These are phyloP conservation scores for Drosophila maculinotata DNA, from an alignment of 2,888 invertebrate species.

Conservation along the genomic window DNA sequence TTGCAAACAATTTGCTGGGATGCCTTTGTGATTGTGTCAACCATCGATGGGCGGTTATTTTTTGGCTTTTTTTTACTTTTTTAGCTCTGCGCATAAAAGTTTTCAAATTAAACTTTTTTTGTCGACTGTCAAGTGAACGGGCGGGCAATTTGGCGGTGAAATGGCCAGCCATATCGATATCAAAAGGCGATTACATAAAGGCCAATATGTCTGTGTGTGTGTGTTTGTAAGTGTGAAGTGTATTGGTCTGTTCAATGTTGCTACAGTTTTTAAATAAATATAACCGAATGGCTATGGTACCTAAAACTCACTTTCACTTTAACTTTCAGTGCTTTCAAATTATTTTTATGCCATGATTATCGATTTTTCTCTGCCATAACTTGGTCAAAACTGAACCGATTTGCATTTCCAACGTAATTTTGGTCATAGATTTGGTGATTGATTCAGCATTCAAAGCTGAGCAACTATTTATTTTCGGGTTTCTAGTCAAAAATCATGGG, in stretches of 20 bases:
- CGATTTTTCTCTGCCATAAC: no score
- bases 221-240: background rate
- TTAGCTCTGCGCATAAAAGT: constrained; percentile 62
- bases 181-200: constrained; percentile 10
- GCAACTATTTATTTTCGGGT: no score
- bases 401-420: no score
- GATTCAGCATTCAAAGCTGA: no score
- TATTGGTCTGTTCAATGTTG: background rate
- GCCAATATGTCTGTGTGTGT: background rate
- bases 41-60: constrained; percentile 52
- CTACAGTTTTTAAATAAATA: no score
- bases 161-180: constrained; percentile 21
- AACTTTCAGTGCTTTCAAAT: no score
- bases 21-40: constrained; percentile 47
- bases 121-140: constrained; percentile 56
- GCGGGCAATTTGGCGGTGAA: constrained; percentile 34
- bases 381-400: no score
- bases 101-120: constrained; percentile 77
- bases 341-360: no score
- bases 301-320: background rate
- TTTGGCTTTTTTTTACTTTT: background rate
- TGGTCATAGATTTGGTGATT: no score
- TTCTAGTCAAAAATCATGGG: no score
- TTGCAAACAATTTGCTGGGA: constrained; percentile 73
- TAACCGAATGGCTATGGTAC: no score